Evolutionary conservation across 1,140 invertebrate genomes (phyloP), one percentile per base, ranked within the genome.

Genomic region (Samia ricini): DNA sequence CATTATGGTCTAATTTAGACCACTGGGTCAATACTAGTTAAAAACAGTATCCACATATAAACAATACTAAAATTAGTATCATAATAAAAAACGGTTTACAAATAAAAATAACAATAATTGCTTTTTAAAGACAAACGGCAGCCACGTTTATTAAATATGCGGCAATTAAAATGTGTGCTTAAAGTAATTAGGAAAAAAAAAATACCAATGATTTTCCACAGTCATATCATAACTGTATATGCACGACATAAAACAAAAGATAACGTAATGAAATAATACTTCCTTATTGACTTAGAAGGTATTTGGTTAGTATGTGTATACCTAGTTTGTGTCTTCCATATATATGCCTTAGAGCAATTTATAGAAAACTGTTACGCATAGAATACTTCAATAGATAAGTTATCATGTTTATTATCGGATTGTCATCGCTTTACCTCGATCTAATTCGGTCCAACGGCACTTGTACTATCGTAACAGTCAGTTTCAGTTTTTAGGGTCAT

Each of bases 341-440:
- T 42, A 15, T 42, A 6, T 42, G 23, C 23, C 15, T 23, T 23
- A 54, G 12, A 22, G 29, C 22, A 55, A 56, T 48, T 33, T 20
- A 19, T 33, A 61, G 54, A 36, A 50, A 63, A 56, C 54, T 42
- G 56, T 73, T 69, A 65, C 68, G 64, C 65, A 68, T 55, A 56
- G 20, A 64, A 29, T 63, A 63, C 54, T 64, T 26, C 62, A 60
- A 63, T 62, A 65, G 60, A 69, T 73, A 68, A 48, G 64, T 71
- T 73, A 72, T 73, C 71, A 58, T 24, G 55, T 29, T 42, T 60
- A 62, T 73, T 78, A 78, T 78, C 76, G 66, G 49, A 21, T 63
- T 70, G 71, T 76, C 70, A 78, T 73, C 69, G 60, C 42, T 69
- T 74, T 71, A 69, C 71, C 73, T 70, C 70, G 74, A 76, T 79